Conservation (phyloP, 2,888 invertebrate species). For the Nomada goodeniana region DNA sequence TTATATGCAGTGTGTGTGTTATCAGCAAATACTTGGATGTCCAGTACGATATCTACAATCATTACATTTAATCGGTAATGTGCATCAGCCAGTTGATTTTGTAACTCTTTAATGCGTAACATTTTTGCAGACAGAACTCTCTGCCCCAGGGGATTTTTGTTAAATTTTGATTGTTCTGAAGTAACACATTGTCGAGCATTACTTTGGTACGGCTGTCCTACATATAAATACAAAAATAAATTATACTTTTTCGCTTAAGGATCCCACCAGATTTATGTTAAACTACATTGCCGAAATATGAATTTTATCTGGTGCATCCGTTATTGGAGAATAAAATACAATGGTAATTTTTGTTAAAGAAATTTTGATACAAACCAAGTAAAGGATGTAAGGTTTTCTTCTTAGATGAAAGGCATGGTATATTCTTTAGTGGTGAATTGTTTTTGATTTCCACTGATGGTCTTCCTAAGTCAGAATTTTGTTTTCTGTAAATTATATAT, state of each 20-base stretch:
- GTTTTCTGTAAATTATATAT: constrained; percentile 68
- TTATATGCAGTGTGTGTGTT: constrained; percentile 24
- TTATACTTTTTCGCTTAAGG: not conserved
- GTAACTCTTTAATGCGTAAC: constrained; percentile 90
- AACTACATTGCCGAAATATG: not conserved
- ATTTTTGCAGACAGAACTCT: constrained; percentile 92
- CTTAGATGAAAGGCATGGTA: constrained; percentile 70
- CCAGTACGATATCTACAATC: constrained; percentile 43
- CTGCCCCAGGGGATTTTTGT: constrained; percentile 83
- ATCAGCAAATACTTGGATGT: not conserved
- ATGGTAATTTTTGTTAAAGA: not conserved
- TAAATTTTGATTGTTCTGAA: constrained; percentile 48
- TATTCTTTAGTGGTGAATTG: constrained; percentile 69
- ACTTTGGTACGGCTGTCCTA: constrained; percentile 81
- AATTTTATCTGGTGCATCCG: too few species aligned
- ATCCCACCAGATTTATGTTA: not conserved
- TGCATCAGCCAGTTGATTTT: constrained; percentile 92
- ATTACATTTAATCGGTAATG: constrained; percentile 91
- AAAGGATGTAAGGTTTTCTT: constrained; percentile 77
- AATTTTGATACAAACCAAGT: constrained; percentile 73
- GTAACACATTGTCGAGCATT: constrained; percentile 84
- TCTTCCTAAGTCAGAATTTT: constrained; percentile 70
- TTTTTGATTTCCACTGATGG: constrained; percentile 69
- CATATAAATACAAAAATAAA: constrained; percentile 7
- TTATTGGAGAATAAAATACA: not conserved